These are phyloP conservation scores for Troides oblongomaculatus DNA, from an alignment of 2,888 invertebrate species.

Conservation along the genomic window DNA sequence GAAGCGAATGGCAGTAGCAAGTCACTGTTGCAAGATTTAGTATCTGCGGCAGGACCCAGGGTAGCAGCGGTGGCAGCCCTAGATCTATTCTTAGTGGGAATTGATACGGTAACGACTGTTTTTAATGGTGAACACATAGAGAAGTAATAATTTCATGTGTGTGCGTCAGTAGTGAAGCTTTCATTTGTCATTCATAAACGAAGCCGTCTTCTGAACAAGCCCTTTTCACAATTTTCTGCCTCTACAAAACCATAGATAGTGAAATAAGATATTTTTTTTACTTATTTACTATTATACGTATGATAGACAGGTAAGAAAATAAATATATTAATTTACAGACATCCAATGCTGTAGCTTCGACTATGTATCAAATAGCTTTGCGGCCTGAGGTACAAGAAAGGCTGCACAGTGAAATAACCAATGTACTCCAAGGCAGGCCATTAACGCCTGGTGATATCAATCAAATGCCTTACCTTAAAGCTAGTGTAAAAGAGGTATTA, in stretches of 20 bases:
- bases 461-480: conserved; percentile 84
- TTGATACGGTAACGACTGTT: conserved; percentile 82
- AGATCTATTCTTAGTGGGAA: conserved; percentile 89
- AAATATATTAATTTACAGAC: conserved; percentile 75
- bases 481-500: conserved; percentile 87
- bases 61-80: conserved; percentile 85
- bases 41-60: conserved; percentile 79
- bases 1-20: conserved; percentile 60
- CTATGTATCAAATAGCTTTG: conserved; percentile 84
- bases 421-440: conserved; percentile 63
- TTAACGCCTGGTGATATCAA: conserved; percentile 80
- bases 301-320: too few species aligned
- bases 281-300: too few species aligned
- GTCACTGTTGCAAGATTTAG: conserved; percentile 83
- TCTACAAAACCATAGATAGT: too few species aligned
- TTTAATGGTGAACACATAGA: too few species aligned
- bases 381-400: conserved; percentile 83
- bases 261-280: too few species aligned
- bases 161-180: too few species aligned
- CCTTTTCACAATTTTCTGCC: too few species aligned
- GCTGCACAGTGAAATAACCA: conserved; percentile 79
- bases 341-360: conserved; percentile 87
- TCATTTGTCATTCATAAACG: too few species aligned
- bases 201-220: too few species aligned
- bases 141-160: too few species aligned